phyloP scores from a whole-genome alignment of 2,113 vertebrate species.

The Potamarius usumacintae region DNA sequence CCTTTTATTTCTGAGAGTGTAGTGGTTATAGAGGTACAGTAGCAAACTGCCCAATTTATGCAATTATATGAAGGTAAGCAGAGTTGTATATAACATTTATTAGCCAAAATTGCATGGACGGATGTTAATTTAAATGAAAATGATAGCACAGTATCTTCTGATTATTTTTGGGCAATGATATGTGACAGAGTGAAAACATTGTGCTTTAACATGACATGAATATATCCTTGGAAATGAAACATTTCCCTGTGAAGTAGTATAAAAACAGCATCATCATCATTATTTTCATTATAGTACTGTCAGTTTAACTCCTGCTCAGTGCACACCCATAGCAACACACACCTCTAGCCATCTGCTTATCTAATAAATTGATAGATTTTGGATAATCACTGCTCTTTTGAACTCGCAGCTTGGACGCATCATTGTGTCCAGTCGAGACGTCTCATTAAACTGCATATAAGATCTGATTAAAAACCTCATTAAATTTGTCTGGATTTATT shows the following conservation, averaged over 20 bases:
- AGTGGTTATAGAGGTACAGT: neutral
- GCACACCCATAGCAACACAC: neutral
- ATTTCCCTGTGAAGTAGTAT: too few relatives aligned
- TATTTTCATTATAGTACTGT: neutral
- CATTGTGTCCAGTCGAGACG: neutral
- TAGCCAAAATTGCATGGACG: neutral
- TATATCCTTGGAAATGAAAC: neutral
- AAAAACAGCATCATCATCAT: neutral
- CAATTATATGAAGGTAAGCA: neutral
- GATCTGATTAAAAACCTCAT: neutral
- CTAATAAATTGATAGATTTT: neutral
- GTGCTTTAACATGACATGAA: neutral
- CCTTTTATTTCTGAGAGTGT: too few relatives aligned
- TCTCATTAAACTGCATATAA: constrained; percentile 1
- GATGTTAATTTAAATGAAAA: neutral
- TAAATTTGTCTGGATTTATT: neutral
- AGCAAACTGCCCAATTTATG: neutral
- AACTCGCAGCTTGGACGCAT: neutral
- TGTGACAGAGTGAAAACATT: neutral
- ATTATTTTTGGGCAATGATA: neutral
- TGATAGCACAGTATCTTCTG: neutral
- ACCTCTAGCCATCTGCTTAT: neutral
- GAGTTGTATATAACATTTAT: neutral
- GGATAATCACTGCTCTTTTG: neutral
- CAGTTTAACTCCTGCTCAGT: neutral